Base-by-base conservation (phyloP, 2,888 invertebrate genomes). In the Andrena marginata region DNA sequence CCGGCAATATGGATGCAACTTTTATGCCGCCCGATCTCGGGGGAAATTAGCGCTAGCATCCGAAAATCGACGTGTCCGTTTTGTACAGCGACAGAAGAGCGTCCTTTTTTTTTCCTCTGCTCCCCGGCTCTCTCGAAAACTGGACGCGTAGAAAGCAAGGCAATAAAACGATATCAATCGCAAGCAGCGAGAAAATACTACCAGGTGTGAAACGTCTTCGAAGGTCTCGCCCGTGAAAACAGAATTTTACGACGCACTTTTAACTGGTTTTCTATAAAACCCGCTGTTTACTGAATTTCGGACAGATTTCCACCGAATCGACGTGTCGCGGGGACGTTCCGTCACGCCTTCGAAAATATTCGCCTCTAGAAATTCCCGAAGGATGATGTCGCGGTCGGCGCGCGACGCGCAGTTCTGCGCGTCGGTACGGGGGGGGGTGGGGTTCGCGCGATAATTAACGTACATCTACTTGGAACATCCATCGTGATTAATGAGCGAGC, bases 41-140 rank as follows among this genome's bases (percentile, higher is more conserved):
- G 80, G 84, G 82, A 87, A 87, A 87, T 87, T 87, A 87, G 70
- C 70, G 69, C 51, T 26, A 56, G 59, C 78, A 74, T 82, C 76
- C 76, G 74, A 85, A 86, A 87, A 80, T 76, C 76, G 72, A 77
- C 69, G 77, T 76, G 71, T 72, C 69, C 69, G 68, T 80, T 85
- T 73, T 72, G 83, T 42, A 71, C 76, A 65, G 62, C 71, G 76
- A 62, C 68, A 78, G 23, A 71, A 60, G 78, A 73, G 63, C 16
- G 5, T 42, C 16, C 59, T 68, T 64, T 75, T 76, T 80, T 75
- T 76, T 82, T 16, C 23, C 23, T 42, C 31, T 16, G 31, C 26
- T 10, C 49, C 54, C 8, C 42, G 42, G 4, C 13, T 13, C 23
- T n/a, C 63, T 16, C 10, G 62, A 78, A 78, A 20, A 72, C 56